Percentiles rank a stretch among this genome's conserved stretches.
Conservation (phyloP, 2,113 vertebrate species). For the Podarcis cretensis region DNA sequence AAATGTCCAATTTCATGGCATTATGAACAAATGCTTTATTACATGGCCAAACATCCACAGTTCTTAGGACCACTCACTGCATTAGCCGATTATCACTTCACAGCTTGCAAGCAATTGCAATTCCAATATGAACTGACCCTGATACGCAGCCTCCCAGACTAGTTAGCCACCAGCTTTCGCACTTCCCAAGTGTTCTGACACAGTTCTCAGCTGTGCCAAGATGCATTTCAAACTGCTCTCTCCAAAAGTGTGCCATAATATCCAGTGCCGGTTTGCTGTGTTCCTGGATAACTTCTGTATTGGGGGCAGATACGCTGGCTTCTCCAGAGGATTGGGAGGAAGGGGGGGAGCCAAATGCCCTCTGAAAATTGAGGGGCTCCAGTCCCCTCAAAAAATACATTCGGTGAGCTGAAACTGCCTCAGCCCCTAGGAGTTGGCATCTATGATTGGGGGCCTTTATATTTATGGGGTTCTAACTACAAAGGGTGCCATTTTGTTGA, state of each 20-base stretch:
- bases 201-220: not conserved
- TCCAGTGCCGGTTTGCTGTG: not conserved
- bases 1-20: conserved; percentile 32
- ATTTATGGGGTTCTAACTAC: not conserved
- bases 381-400: too few species aligned
- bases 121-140: not conserved
- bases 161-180: not conserved
- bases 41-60: conserved; percentile 6
- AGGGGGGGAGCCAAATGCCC: too few species aligned
- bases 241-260: not conserved
- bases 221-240: not conserved
- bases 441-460: not conserved
- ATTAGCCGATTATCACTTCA: conserved; percentile 9
- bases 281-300: not conserved
- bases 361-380: too few species aligned
- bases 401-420: too few species aligned
- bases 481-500: not conserved
- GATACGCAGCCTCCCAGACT: not conserved
- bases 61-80: not conserved
- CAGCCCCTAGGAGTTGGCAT: too few species aligned
- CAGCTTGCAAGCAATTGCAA: conserved; percentile 7
- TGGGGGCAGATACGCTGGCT: too few species aligned
- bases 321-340: too few species aligned
- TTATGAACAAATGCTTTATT: conserved; percentile 38
- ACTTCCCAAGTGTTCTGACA: not conserved